Conservation (phyloP, 2,888 invertebrate species). For the Dicranocentrus wangi region DNA sequence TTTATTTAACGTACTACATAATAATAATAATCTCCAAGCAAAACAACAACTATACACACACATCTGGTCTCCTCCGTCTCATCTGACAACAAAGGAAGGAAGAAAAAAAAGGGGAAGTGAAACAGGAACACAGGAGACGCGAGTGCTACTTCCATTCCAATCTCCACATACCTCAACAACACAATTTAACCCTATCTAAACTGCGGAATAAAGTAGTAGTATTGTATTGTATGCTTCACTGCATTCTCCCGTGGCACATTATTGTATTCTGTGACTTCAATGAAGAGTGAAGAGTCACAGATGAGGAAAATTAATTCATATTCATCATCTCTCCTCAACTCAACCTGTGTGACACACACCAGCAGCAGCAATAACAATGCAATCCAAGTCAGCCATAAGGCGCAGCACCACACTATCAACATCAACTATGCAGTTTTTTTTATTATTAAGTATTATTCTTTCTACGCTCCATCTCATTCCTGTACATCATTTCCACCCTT, state of each 20-base stretch:
- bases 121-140: slow-evolving; percentile 26
- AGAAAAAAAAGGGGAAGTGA: slow-evolving; percentile 36
- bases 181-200: not conserved
- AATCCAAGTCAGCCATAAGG: not conserved
- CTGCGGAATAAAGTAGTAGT: not conserved
- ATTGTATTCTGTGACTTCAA: not conserved
- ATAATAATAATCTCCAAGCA: not conserved
- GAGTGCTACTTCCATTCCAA: not conserved
- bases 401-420: slow-evolving; percentile 11
- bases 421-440: too few relatives aligned
- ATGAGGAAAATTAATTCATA: slow-evolving; percentile 50
- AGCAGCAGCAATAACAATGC: slow-evolving; percentile 44
- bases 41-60: slow-evolving; percentile 1
- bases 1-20: too few relatives aligned
- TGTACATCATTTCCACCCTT: not conserved
- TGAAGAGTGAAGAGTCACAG: slow-evolving; percentile 38
- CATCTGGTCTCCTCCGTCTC: slow-evolving; percentile 46
- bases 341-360: slow-evolving; percentile 49
- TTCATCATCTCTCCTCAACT: slow-evolving; percentile 28
- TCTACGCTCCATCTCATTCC: slow-evolving; percentile 21
- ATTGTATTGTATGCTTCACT: not conserved
- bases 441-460: too few relatives aligned
- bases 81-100: slow-evolving; percentile 52
- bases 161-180: not conserved
- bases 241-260: not conserved